A percentile compares a stretch with the other conserved stretches of the same genome.
Evolutionary conservation across 37 sponge, comb jelly and placozoan genomes (phyloP).

Genomic region (Aphrocallistes beatrix): DNA sequence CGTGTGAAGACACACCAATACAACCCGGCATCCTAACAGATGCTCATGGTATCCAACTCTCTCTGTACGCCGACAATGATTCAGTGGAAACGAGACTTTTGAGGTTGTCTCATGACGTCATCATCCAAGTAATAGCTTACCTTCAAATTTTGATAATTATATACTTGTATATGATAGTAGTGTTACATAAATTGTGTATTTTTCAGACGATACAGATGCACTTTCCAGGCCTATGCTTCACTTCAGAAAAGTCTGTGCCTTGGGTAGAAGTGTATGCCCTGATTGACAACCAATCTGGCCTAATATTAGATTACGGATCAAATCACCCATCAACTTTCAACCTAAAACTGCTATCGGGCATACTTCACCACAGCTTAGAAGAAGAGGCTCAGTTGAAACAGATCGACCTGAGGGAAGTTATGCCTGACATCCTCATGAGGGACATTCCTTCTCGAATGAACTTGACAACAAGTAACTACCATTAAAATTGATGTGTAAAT

Average conservation of each 20-base stretch:
- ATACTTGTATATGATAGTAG: too few relatives aligned
- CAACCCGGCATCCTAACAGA: background rate
- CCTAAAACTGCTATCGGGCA: background rate
- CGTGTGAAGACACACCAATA: background rate
- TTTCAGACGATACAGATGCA: background rate
- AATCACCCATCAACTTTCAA: background rate
- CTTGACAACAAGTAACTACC: background rate
- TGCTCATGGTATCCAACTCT: background rate
- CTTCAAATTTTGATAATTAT: too few relatives aligned
- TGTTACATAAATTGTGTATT: too few relatives aligned
- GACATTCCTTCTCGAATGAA: background rate
- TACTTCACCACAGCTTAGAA: background rate
- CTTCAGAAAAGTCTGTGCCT: background rate
- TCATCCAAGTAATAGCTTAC: background rate
- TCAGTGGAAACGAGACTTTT: background rate
- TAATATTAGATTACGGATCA: background rate
- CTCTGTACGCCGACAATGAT: background rate
- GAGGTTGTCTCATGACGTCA: background rate
- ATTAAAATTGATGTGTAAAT: background rate
- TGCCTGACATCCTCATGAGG: background rate
- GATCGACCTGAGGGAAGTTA: background rate
- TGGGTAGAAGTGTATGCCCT: background rate
- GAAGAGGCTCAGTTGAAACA: background rate
- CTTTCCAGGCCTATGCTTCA: background rate
- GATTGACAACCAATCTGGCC: background rate